Evolutionary conservation across 2,888 invertebrate genomes (phyloP).

Genomic region (Alloscopus bannaensis): DNA sequence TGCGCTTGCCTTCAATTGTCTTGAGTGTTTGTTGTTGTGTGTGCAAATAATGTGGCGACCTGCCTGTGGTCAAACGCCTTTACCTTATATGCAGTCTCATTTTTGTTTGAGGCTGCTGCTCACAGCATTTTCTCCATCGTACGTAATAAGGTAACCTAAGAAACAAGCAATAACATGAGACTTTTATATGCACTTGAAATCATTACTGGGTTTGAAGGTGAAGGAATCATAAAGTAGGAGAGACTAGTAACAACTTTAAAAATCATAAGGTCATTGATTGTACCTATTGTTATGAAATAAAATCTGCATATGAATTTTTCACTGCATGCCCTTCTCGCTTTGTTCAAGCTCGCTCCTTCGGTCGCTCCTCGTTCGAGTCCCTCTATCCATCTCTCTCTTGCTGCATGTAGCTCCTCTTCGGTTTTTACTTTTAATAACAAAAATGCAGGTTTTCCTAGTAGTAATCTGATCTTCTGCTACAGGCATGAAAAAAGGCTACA

Average conservation of each 20-base stretch:
- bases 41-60: too few relatives aligned
- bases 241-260: slow-evolving; percentile 57
- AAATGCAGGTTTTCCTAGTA: slow-evolving; percentile 61
- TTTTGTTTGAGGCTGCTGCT: neutral
- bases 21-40: neutral
- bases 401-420: too few relatives aligned
- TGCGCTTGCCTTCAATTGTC: neutral
- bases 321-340: too few relatives aligned
- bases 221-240: slow-evolving; percentile 57
- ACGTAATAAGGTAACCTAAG: neutral
- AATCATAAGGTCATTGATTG: slow-evolving; percentile 67
- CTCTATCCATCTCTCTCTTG: slow-evolving; percentile 40
- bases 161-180: slow-evolving; percentile 43
- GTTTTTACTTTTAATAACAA: slow-evolving; percentile 65
- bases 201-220: slow-evolving; percentile 63
- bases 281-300: slow-evolving; percentile 62
- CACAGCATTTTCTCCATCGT: neutral
- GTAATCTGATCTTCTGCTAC: slow-evolving; percentile 63
- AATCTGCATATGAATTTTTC: slow-evolving; percentile 55
- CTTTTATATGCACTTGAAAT: slow-evolving; percentile 59
- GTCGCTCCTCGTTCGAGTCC: slow-evolving; percentile 18
- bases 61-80: too few relatives aligned
- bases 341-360: too few relatives aligned
- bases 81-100: neutral
- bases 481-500: slow-evolving; percentile 63